Percentiles rank a stretch among this genome's conserved stretches.
These are phyloP conservation scores for Meriones psammophilus DNA, from an alignment of 2,797 vertebrate genomes.

Conservation along the genomic window DNA sequence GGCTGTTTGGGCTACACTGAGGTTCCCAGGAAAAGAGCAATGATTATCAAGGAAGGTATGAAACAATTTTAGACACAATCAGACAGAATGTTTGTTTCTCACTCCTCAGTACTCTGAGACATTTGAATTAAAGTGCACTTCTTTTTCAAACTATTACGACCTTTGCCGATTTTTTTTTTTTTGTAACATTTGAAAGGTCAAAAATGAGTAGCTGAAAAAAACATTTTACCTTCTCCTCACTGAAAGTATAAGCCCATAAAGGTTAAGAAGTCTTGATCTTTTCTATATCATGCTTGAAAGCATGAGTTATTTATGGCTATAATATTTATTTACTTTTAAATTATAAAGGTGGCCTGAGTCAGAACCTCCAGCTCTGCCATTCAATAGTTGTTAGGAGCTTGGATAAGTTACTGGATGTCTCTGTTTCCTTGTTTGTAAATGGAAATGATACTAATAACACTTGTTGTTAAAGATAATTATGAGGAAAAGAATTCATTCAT, in stretches of 20 bases:
- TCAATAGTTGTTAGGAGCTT: neutral
- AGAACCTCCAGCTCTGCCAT: neutral
- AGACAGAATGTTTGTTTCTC: neutral
- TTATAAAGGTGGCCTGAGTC: neutral
- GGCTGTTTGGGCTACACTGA: too few species aligned
- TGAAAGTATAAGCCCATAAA: neutral
- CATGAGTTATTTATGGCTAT: neutral
- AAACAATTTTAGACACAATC: neutral
- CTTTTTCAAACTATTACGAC: slow-evolving; percentile 6
- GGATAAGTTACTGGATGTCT: neutral
- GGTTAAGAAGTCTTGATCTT: neutral
- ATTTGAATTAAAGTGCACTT: neutral
- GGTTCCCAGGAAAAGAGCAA: neutral
- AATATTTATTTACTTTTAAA: neutral
- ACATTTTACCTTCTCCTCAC: neutral
- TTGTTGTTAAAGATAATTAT: neutral
- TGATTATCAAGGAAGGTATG: neutral
- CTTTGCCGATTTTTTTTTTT: neutral
- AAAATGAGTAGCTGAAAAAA: slow-evolving; percentile 22
- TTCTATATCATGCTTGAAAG: neutral
- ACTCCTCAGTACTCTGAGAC: neutral
- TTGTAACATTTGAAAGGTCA: slow-evolving; percentile 63
- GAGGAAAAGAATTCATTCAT: neutral
- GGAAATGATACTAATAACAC: neutral
- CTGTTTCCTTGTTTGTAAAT: slow-evolving; percentile 40